These are phyloP conservation scores for Pseudotriccus pelzelni DNA, from an alignment of 2,797 vertebrate species.

Conservation along the genomic window DNA sequence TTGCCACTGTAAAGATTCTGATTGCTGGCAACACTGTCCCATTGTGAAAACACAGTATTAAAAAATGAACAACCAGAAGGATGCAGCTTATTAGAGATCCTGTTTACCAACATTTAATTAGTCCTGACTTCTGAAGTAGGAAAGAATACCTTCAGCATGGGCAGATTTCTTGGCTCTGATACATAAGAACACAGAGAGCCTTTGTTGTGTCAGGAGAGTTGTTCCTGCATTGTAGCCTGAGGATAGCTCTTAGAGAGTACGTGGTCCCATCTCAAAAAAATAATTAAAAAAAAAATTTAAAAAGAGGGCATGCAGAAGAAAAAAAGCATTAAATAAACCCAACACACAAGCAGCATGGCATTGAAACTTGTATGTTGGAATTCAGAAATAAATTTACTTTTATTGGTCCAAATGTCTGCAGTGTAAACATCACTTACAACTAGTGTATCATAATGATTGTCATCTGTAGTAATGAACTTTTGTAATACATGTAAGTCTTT, in stretches of 20 bases:
- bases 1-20: neutral
- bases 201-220: constrained; percentile 29
- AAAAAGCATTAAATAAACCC: neutral
- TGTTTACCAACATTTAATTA: constrained; percentile 37
- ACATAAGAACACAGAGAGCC: neutral
- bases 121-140: neutral
- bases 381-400: neutral
- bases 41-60: neutral
- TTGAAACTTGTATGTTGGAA: neutral
- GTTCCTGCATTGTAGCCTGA: neutral
- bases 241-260: neutral
- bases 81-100: constrained; percentile 24
- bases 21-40: neutral
- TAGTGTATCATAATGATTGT: neutral
- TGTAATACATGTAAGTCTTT: neutral
- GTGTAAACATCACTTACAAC: neutral
- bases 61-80: constrained; percentile 19
- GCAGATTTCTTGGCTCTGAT: constrained; percentile 22
- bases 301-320: neutral
- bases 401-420: neutral
- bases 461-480: neutral
- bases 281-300: neutral
- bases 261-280: neutral
- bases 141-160: constrained; percentile 5
- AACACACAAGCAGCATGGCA: neutral